Base-by-base conservation (phyloP, 2,888 invertebrate genomes). In the Latrodectus hesperus region DNA sequence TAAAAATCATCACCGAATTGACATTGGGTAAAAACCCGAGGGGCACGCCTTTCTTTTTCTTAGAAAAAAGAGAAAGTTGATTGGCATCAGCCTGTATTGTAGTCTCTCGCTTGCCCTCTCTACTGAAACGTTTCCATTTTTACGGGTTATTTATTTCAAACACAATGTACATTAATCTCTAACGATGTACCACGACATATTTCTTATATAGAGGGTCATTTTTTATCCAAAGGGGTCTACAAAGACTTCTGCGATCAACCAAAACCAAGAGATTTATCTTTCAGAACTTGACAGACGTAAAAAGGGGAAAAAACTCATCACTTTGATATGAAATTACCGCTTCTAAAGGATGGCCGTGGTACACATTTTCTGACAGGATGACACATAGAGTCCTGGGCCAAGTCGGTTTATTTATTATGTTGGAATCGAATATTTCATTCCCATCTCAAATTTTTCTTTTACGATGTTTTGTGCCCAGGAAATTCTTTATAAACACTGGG, bases 251-350 rank as follows among this genome's bases (percentile, higher is more conserved):
- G 14, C 64, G 14, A 49, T 60, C 51, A 64, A 64, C 14, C 64
- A n/a, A 75, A 64, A 75, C 49, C 38, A 38, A 38, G 4, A 38
- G 38, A 83, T 83, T 83, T 71, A 60, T 70, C 70, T 76, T 38
- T 38, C 60, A 38, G 52, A 55, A 17, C 52, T 22, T 80, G 80
- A 80, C 80, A 80, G 72, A 22, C 51, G 38, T 65, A 38, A 38
- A 38, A 38, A 38, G 38, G 38, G 71, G 72, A 72, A 80, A 80
- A 80, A 80, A 72, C 67, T 71, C 72, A 72, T 80, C 72, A 64
- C n/a, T 71, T 71, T 71, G 26, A 79, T 52, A 78, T 71, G 60
- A 70, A 71, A 71, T 26, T 80, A 65, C 51, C 65, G 72, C 52
- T 64, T 51, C 49, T 72, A 72, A 80, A 65, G 72, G 80, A 80